Conservation (phyloP, 2,797 vertebrate genomes). For the Lacerta bilineata region DNA sequence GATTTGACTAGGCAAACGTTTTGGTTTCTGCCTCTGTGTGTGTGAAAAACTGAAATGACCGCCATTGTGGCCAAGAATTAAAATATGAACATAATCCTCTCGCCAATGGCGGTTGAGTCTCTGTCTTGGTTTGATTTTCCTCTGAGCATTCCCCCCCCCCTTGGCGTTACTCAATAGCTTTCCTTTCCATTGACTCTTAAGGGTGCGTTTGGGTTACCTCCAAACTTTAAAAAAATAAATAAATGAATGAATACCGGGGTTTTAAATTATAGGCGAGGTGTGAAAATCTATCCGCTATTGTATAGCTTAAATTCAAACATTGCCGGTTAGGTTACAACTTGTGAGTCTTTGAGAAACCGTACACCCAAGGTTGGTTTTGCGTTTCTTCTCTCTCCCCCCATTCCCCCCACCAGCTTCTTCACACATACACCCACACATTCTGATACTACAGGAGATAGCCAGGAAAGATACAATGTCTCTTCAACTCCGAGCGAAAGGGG, state of each 20-base stretch:
- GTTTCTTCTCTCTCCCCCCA: not conserved
- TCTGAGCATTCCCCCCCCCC: not conserved
- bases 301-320: conserved; percentile 24
- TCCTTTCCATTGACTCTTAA: not conserved
- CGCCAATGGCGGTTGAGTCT: not conserved
- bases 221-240: not conserved
- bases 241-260: not conserved
- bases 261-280: not conserved
- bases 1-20: too few species aligned
- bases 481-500: conserved; percentile 23
- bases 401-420: not conserved
- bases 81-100: not conserved
- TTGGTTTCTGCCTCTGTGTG: not conserved
- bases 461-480: conserved; percentile 28
- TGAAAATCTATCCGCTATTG: conserved; percentile 17
- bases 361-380: not conserved
- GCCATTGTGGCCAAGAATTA: not conserved
- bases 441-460: conserved; percentile 15
- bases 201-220: not conserved
- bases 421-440: not conserved
- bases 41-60: not conserved
- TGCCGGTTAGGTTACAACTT: conserved; percentile 10
- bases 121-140: conserved; percentile 37
- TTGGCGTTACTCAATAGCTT: conserved; percentile 26
- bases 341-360: not conserved